Evolutionary conservation across 2,113 vertebrate genomes (phyloP), one percentile per base, ranked within the genome.

Genomic region (Caretta caretta): DNA sequence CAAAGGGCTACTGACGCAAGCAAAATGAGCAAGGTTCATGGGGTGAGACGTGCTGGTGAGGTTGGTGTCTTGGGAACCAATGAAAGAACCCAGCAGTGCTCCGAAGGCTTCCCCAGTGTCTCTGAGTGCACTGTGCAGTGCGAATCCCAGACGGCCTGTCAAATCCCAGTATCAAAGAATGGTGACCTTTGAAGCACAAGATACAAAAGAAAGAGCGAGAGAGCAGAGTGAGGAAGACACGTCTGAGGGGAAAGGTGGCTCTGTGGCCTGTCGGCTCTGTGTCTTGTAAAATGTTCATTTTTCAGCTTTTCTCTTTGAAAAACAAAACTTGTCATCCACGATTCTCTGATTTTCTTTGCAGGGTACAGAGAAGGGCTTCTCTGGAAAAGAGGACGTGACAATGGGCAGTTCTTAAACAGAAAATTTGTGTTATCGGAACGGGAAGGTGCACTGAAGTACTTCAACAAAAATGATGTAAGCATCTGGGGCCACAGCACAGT

Each of bases 321-420:
- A 59, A 16, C 0, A 0, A 48, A 2, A 10, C n/a, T n/a, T 53
- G 94, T 88, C 62, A 4, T 72, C 54, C 53, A 53, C 78, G 87
- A 25, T n/a, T 92, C 46, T 92, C 90, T 95, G 85, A 8, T 87
- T 84, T 90, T 57, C 78, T 89, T 90, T 81, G 80, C 97, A 99
- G 99, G 99, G 19, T 99, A 99, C 98, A 97, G 99, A 88, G 99
- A 99, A 98, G 99, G 99, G 79, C 98, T 99, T 90, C 99, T 99
- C 96, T 99, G 99, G 99, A 99, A 99, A 98, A 98, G 99, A 27
- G 99, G 99, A 83, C 97, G 99, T 0, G 99, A 99, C 98, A 99
- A 99, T 0, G 99, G 99, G 65, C 99, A 99, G 56, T 99, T 99
- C 95, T 80, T 99, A 12, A 99, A 99, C 97, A 97, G 99, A 89